These are phyloP conservation scores for Ophthalmolycus amberensis DNA, from an alignment of 2,113 vertebrate genomes.

Conservation along the genomic window DNA sequence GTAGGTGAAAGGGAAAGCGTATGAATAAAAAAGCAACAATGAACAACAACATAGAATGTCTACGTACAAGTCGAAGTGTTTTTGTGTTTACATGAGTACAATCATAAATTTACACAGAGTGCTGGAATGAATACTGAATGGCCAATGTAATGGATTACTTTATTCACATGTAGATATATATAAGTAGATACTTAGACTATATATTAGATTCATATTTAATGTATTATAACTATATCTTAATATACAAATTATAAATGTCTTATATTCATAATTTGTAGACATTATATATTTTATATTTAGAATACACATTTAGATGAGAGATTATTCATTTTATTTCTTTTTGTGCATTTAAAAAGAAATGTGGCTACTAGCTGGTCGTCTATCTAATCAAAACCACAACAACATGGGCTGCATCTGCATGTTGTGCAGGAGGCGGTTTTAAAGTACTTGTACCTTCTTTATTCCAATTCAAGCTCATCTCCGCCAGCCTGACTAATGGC, in stretches of 20 bases:
- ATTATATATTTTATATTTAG: neutral
- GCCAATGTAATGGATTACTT: neutral
- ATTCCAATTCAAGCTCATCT: conserved; percentile 1
- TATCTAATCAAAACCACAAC: neutral
- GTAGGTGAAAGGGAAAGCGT: neutral
- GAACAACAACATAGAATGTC: neutral
- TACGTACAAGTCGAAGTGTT: neutral
- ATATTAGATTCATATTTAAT: neutral
- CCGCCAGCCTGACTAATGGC: neutral
- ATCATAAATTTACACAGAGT: too few species aligned
- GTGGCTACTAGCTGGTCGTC: neutral
- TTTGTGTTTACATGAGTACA: neutral
- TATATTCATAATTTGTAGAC: neutral
- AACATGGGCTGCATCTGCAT: neutral
- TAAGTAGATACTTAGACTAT: neutral
- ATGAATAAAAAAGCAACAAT: neutral
- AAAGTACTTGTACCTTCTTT: neutral
- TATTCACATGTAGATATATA: neutral
- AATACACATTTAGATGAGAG: neutral
- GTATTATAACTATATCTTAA: neutral
- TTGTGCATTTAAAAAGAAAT: neutral
- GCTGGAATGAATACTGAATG: neutral
- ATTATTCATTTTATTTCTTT: neutral
- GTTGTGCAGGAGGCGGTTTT: neutral
- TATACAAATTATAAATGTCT: neutral